phyloP scores from a whole-genome alignment of 2,888 invertebrate genomes.

The Argyresthia albistria region DNA sequence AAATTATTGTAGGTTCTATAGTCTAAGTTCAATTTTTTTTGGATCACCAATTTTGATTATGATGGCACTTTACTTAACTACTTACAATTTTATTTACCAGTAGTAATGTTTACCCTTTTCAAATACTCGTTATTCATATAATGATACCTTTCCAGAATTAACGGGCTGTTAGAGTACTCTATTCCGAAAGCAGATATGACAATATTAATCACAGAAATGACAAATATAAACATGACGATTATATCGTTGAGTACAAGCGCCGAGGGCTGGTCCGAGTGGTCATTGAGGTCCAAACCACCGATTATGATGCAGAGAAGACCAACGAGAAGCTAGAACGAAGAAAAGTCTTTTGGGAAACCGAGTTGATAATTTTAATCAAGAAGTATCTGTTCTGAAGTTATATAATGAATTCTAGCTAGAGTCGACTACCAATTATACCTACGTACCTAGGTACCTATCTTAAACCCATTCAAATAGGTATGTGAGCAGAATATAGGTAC shows the following conservation, averaged over 20 bases:
- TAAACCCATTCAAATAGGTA: no score
- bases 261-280: constrained; percentile 78
- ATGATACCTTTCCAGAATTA: constrained; percentile 61
- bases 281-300: constrained; percentile 87
- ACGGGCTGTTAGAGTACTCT: constrained; percentile 79
- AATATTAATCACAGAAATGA: constrained; percentile 86
- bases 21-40: no score
- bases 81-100: no score
- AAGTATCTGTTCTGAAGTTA: no score
- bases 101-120: constrained; percentile 25
- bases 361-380: no score
- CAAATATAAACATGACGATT: constrained; percentile 84
- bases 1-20: no score
- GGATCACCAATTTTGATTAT: no score
- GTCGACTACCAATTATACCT: no score
- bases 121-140: constrained; percentile 53
- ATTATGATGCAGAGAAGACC: constrained; percentile 87
- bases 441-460: no score
- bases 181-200: constrained; percentile 89
- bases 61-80: no score
- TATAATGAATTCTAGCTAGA: no score
- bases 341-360: neutral
- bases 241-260: constrained; percentile 87
- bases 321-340: constrained; percentile 81
- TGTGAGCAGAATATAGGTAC: no score